These are phyloP conservation scores for Megalopta genalis DNA, from an alignment of 1,140 invertebrate species.

Conservation along the genomic window DNA sequence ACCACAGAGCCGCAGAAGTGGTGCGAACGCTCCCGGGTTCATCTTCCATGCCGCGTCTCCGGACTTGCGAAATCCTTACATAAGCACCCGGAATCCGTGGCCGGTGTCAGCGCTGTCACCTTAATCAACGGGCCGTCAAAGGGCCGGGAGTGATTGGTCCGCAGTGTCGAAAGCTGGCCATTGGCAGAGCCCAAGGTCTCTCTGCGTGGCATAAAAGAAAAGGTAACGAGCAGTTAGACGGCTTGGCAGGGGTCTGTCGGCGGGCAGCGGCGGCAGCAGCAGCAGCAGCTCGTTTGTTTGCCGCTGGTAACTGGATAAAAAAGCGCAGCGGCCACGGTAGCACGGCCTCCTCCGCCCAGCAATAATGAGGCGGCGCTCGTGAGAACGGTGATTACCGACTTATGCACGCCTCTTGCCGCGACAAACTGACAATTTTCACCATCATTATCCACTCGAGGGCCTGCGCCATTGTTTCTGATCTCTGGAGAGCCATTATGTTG, in stretches of 20 bases:
- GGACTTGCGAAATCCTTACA: no score
- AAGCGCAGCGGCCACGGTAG: slow-evolving; percentile 36
- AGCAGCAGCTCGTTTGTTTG: slow-evolving; percentile 21
- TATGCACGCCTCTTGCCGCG: slow-evolving; percentile 47
- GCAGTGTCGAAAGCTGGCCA: neutral
- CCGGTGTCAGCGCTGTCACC: neutral
- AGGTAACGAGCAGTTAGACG: slow-evolving; percentile 53
- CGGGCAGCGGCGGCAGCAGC: neutral
- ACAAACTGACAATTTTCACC: slow-evolving; percentile 70
- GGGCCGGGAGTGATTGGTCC: neutral
- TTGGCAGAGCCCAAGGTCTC: neutral
- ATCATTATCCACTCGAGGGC: slow-evolving; percentile 64
- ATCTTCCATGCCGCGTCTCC: no score
- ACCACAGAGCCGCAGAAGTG: no score
- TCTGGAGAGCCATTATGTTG: slow-evolving; percentile 45
- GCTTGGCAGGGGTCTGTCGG: slow-evolving; percentile 1
- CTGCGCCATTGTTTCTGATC: slow-evolving; percentile 64
- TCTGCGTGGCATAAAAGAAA: neutral
- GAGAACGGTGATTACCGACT: slow-evolving; percentile 65
- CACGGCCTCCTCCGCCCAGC: neutral
- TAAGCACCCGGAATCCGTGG: no score
- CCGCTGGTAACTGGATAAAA: slow-evolving; percentile 16
- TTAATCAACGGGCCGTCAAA: neutral
- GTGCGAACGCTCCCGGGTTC: no score
- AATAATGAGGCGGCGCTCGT: slow-evolving; percentile 57